A percentile compares a stretch with the other conserved stretches of the same genome.
phyloP scores from a whole-genome alignment of 2,797 vertebrate genomes.

The Schizopygopsis pylzovi region DNA sequence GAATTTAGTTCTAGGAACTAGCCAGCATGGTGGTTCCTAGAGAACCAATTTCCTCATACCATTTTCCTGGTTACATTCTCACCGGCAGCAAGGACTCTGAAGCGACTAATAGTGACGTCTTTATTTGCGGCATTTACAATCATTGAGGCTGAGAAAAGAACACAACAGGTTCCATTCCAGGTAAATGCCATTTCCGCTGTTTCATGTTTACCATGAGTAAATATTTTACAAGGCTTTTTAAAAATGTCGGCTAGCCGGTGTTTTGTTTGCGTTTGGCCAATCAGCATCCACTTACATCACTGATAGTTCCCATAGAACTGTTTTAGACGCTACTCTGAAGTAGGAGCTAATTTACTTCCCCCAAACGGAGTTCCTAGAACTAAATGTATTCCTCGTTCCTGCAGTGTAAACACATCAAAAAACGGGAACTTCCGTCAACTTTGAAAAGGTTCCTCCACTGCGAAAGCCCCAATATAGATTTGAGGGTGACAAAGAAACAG shows the following conservation, averaged over 20 bases:
- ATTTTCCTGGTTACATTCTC: too few relatives aligned
- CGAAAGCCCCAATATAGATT: background rate
- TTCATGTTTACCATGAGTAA: too few relatives aligned
- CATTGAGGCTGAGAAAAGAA: too few relatives aligned
- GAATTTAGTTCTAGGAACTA: too few relatives aligned
- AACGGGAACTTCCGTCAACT: background rate
- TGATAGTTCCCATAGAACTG: background rate
- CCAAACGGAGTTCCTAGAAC: background rate
- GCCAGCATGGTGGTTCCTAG: too few relatives aligned
- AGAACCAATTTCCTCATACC: too few relatives aligned
- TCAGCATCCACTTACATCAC: background rate
- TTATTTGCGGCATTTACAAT: too few relatives aligned
- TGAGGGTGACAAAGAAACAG: background rate
- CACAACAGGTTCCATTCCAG: too few relatives aligned
- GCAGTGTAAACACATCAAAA: background rate
- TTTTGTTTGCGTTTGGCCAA: background rate
- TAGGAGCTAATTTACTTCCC: background rate
- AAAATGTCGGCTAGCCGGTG: background rate
- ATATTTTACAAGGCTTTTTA: background rate
- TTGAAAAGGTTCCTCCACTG: background rate
- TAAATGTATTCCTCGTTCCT: background rate
- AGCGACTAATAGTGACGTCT: too few relatives aligned
- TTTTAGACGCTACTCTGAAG: background rate
- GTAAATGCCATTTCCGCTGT: too few relatives aligned
- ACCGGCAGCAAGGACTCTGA: too few relatives aligned